Evolutionary conservation across 2,888 invertebrate genomes (phyloP), one percentile per base, ranked within the genome.

Genomic region (Xylota segnis): DNA sequence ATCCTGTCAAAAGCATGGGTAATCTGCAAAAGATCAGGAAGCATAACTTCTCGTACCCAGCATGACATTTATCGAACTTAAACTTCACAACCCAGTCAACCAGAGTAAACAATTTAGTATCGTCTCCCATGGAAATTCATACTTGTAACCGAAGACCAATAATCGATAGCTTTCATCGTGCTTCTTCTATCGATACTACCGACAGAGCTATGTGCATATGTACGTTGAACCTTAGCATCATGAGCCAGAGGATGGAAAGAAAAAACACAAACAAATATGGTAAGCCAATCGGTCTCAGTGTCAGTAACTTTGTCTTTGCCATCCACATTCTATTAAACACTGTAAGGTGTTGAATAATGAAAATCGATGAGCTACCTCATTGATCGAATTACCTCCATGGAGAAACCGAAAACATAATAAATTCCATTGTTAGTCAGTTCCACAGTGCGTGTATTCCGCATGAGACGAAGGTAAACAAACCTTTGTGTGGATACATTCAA

Each of bases 331-430:
- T 52, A 58, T 47, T 74, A 29, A 68, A 2, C 75, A 59, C 81
- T 70, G 81, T 75, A 84, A 84, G 84, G 84, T 84, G 84, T 84
- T 84, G 71, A 75, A 75, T 71, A 65, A 71, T 81, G 70, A 37
- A 65, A 71, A 76, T 76, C 82, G 71, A 82, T 76, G 75, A 82
- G 65, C 70, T 58, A 37, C 47, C 68, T 50, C 76, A 45, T 81
- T 65, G 84, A 81, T 84, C 81, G 56, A 75, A 75, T 84, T 84
- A 75, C 79, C 40, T 6, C 6, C 29, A 56, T 56, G 12, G 54
- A 32, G 63, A 63, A 63, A 74, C 45, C 37, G 43, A 23, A 23
- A 34, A 59, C 47, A 59, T 45, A 37, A 50, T 65, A 40, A 59
- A 82, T 71, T 76, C 52, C 75, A 37, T 59, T 68, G 61, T 34